Conservation (phyloP, 2,888 invertebrate genomes). For the Hanleya hanleyi region DNA sequence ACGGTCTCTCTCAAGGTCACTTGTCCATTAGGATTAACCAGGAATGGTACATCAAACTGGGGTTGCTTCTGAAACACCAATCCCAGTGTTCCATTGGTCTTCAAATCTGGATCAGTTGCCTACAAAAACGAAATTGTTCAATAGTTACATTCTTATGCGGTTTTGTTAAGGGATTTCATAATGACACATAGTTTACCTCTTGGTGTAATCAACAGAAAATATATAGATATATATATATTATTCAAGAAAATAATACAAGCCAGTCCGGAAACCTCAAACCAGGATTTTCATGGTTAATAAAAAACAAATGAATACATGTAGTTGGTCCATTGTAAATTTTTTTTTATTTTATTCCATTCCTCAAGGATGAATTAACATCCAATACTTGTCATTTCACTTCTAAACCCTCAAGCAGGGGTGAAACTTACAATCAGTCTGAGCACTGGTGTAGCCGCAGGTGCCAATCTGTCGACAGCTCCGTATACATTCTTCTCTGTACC, state of each 20-base stretch:
- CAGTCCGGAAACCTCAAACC: no score
- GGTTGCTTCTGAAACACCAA: slow-evolving; percentile 70
- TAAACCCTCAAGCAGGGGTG: no score
- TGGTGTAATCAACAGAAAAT: background rate
- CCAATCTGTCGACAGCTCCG: background rate
- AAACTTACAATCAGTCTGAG: background rate
- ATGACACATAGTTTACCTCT: no score
- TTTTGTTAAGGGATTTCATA: no score
- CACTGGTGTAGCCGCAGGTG: background rate
- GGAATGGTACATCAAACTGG: slow-evolving; percentile 73
- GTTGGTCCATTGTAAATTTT: no score
- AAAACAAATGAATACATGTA: no score
- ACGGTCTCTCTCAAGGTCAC: slow-evolving; percentile 16
- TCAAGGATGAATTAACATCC: no score
- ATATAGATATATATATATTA: no score
- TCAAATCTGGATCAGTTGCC: slow-evolving; percentile 91
- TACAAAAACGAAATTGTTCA: slow-evolving; percentile 60
- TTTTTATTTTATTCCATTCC: no score
- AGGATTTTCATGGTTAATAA: no score
- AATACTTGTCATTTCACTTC: no score
- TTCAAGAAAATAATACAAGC: no score
- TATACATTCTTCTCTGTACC: background rate
- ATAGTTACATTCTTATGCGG: background rate
- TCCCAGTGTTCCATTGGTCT: slow-evolving; percentile 84
- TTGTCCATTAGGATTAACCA: slow-evolving; percentile 27